Evolutionary conservation across 1,140 invertebrate species (phyloP), one percentile per base, ranked within the genome.

Genomic region (Papilio helenus): DNA sequence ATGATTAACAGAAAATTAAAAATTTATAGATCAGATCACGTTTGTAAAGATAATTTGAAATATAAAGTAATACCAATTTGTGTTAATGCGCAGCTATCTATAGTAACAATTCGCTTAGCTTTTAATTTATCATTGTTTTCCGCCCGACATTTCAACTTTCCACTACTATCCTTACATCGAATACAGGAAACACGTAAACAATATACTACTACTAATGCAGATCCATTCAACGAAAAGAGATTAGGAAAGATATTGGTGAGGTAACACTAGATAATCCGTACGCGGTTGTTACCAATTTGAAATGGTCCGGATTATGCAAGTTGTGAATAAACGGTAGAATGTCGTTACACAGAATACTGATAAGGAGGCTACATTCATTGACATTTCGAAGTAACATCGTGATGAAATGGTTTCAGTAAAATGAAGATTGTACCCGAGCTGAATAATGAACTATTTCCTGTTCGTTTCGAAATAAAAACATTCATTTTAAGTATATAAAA

Each of bases 291-390:
- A 85, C 83, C 79, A 79, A 87, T 80, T 86, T 85, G 79, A 83
- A 86, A 85, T 88, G 80, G 86, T 86, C 80, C 72, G 73, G 82
- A 84, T 88, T 85, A 85, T 79, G 83, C 74, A 90, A 89, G 80
- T 46, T 61, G 44, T 73, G 80, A 79, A 82, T 81, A 84, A 81
- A 81, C 44, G 73, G 80, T 84, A 88, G 87, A 85, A 88, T 65
- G 82, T 78, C 81, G 72, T 81, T 84, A 82, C 73, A 55, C 44
- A 29, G 86, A 87, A 87, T 89, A 88, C 83, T 83, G 84, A 89
- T 85, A 68, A 79, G 79, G 58, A 61, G 29, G 65, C 83, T 83
- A 84, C 79, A 83, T 84, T 83, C 76, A 83, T 81, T 44, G 79
- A 74, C 73, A 81, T 46, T 84, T 80, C 79, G 81, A 72, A 79